phyloP scores from a whole-genome alignment of 2,113 vertebrate species.

The Butorides virescens region DNA sequence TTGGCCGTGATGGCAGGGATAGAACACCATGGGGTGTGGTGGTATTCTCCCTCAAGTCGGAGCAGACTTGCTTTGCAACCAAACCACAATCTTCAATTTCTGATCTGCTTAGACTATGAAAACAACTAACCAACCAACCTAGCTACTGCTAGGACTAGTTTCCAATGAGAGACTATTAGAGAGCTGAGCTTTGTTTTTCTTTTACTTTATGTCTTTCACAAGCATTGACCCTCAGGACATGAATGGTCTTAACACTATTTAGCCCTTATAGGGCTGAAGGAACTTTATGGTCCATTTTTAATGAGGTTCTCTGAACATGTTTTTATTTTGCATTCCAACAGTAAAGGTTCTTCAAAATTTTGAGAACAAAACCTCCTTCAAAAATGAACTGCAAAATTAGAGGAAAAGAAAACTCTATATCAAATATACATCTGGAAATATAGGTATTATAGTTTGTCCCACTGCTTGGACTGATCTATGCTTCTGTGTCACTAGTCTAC shows the following conservation, averaged over 20 bases:
- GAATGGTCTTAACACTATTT: not conserved
- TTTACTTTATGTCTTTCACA: not conserved
- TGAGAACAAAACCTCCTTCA: not conserved
- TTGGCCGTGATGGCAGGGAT: not conserved
- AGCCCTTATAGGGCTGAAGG: not conserved
- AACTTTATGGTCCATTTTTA: not conserved
- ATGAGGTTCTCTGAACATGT: not conserved
- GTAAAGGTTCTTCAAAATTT: not conserved
- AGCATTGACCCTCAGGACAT: not conserved
- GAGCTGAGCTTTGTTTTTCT: not conserved
- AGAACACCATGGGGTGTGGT: rapidly evolving
- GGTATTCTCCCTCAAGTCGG: not conserved
- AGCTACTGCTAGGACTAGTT: not conserved
- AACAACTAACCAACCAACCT: not conserved
- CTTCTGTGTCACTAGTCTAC: not conserved
- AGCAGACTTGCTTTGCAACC: not conserved
- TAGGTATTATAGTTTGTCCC: not conserved
- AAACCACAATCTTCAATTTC: not conserved
- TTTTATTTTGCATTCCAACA: not conserved
- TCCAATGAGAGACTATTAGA: not conserved
- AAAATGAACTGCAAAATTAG: not conserved
- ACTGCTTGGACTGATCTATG: not conserved
- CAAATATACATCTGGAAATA: not conserved
- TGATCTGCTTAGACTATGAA: not conserved
- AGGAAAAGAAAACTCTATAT: not conserved